Evolutionary conservation across 2,888 invertebrate genomes (phyloP).

Genomic region (Apeira syringaria): DNA sequence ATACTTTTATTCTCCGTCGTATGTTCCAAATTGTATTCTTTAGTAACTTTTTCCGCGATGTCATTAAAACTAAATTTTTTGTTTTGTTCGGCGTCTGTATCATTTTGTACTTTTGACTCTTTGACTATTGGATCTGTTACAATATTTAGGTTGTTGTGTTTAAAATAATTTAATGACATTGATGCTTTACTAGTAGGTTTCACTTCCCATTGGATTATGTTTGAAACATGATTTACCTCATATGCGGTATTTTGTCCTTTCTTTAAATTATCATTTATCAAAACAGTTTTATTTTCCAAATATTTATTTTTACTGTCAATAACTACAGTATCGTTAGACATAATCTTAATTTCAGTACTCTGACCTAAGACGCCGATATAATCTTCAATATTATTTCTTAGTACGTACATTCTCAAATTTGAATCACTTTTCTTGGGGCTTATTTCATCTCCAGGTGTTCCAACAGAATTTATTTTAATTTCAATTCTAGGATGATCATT

Average conservation of each 20-base stretch:
- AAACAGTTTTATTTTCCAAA: not conserved
- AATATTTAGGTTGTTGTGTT: not conserved
- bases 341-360: conserved; percentile 36
- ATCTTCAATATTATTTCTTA: conserved; percentile 4
- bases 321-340: conserved; percentile 39
- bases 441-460: conserved; percentile 17
- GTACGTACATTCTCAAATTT: conserved; percentile 3
- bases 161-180: not conserved
- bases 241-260: no score
- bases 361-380: conserved; percentile 14
- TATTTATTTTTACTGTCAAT: conserved; percentile 19
- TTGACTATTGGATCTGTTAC: no score
- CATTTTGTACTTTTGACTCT: not conserved
- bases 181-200: not conserved
- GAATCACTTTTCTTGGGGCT: conserved; percentile 6
- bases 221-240: not conserved
- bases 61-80: not conserved
- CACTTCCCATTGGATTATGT: not conserved
- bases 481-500: conserved; percentile 43
- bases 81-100: not conserved
- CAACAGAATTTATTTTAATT: conserved; percentile 44
- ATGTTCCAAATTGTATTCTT: no score
- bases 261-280: not conserved
- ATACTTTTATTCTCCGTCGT: no score
- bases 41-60: not conserved